Evolutionary conservation across 2,797 vertebrate species (phyloP), one percentile per base, ranked within the genome.

Genomic region (Crocidura indochinensis): DNA sequence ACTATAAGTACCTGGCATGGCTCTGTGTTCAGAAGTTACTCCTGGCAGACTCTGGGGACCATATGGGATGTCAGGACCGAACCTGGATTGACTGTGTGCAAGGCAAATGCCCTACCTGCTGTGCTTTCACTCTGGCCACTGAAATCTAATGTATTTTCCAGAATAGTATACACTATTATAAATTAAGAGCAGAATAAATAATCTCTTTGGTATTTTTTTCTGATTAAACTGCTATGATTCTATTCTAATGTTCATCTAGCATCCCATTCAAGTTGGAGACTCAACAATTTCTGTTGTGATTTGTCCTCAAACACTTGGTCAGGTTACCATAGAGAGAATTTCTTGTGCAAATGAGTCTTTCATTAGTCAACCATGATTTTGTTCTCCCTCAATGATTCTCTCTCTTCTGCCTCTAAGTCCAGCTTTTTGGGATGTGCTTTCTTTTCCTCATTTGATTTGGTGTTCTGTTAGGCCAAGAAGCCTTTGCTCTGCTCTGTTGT

Each of bases 401-500:
- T 4, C 79, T 10, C 5, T 24, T 31, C 47, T 81, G 17, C 78
- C n/a, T 56, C 44, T 65, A 29, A 47, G 17, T 73, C 11, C 26
- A 9, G 73, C 64, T 73, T 20, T 44, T 38, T 44, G 10, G 27
- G 31, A 65, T 27, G 31, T 71, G 11, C 4, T 67, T 65, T 19
- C 22, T 19, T 77, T 79, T 79, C 17, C 49, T 51, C 17, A 29
- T 38, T 15, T 0, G 29, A 78, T 20, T 88, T 44, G 20, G 26
- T 6, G 20, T 81, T 83, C 20, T 24, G 7, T 31, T 44, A 82
- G 47, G 44, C 11, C 6, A n/a, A 67, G 8, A 10, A 92, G 12
- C 14, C 64, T 92, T 94, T 81, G 47, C 82, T 46, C 15, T 79
- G 53, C 68, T 90, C 46, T 72, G 85, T 27, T 56, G 53, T 88